Evolutionary conservation across 1,140 invertebrate species (phyloP), one percentile per base, ranked within the genome.

Genomic region (Bombus superbus): DNA sequence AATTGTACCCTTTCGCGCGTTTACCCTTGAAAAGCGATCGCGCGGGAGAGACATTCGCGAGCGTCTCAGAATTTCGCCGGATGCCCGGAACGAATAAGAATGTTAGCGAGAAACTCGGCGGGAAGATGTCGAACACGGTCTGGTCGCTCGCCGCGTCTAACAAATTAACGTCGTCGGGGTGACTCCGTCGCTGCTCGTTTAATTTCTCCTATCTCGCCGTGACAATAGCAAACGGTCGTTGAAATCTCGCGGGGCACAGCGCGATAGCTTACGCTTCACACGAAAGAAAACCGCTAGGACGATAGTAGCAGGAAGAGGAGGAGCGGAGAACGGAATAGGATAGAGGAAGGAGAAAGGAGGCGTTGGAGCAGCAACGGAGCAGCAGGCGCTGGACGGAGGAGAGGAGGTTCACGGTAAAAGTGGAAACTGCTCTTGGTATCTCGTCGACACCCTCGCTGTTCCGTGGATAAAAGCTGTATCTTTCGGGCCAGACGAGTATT

Each of bases 401-500:
- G 64, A 62, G 9, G 18, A 22, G 32, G 2, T 35, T 35, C 15
- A 1, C 35, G 44, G 28, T 78, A 69, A 68, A 76, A 68, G 35
- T 78, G 81, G 40, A 22, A 53, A 44, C 4, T 22, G n/a, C 38
- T 53, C 9, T 40, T 32, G 10, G 47, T 57, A 71, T 47, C 13
- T 11, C 35, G 59, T 15, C 59, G 68, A 11, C 38, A 40, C 25
- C 38, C 68, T 11, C 68, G 40, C 38, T 5, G 38, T 71, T 71
- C 68, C 68, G 5, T 13, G 38, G n/a, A 78, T 78, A 78, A 78
- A 64, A 78, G 40, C n/a, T 44, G 42, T 35, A 78, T 40, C 68
- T 71, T 68, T 32, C 53, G 53, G 15, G 9, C 32, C 68, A n/a
- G 42, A 68, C 68, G 71, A 44, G 42, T 74, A 83, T 84, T 76